These are phyloP conservation scores for Trogon surrucura DNA, from an alignment of 2,113 vertebrate species.

Conservation along the genomic window DNA sequence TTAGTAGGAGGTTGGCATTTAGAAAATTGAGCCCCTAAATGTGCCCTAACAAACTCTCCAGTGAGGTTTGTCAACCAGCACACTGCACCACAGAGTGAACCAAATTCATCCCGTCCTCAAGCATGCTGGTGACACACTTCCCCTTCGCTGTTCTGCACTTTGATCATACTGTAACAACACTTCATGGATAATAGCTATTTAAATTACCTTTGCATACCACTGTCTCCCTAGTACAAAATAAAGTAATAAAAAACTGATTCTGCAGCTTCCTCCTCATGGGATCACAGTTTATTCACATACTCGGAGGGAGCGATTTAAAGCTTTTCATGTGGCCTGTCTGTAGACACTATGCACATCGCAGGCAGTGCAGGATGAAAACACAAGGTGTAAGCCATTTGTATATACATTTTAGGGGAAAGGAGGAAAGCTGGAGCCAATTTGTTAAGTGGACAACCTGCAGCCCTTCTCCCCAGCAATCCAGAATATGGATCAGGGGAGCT, in stretches of 20 bases:
- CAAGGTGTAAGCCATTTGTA: not conserved
- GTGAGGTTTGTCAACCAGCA: not conserved
- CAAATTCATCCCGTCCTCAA: accelerated
- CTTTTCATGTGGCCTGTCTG: not conserved
- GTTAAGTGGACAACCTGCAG: not conserved
- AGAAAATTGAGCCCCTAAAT: not conserved
- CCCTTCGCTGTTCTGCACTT: constrained; percentile 49
- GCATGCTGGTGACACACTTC: not conserved
- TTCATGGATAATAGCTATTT: not conserved
- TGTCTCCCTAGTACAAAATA: not conserved
- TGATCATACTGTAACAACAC: constrained; percentile 5
- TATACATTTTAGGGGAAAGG: not conserved
- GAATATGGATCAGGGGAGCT: not conserved
- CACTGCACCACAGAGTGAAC: not conserved
- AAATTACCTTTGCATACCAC: not conserved
- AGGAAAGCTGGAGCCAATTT: not conserved
- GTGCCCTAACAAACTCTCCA: not conserved
- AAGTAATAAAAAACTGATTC: not conserved
- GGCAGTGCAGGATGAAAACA: not conserved
- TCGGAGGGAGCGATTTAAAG: not conserved
- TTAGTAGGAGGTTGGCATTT: not conserved
- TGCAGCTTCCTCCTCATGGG: not conserved
- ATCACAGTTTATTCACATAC: not conserved
- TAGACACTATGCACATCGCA: accelerated
- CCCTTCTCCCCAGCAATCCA: not conserved